These are phyloP conservation scores for Calephelis perditalis DNA, from an alignment of 2,888 invertebrate species.

Conservation along the genomic window DNA sequence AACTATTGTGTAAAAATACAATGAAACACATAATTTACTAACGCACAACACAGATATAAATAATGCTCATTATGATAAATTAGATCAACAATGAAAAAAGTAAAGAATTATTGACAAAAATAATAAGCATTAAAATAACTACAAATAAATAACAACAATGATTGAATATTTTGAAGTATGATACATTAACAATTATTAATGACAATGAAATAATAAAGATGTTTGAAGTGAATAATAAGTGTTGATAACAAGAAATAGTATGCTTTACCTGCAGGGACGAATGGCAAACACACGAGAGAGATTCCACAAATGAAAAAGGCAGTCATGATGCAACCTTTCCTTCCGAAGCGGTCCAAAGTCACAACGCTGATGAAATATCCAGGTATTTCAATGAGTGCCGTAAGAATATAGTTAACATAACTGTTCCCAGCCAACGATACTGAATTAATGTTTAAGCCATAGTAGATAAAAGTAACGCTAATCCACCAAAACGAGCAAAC, in stretches of 20 bases:
- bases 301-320: constrained; percentile 78
- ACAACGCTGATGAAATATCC: constrained; percentile 78
- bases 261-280: constrained; percentile 73
- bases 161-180: not conserved
- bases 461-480: constrained; percentile 87
- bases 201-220: not conserved
- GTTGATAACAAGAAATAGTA: not conserved
- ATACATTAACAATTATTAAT: not conserved
- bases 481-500: constrained; percentile 90
- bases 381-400: constrained; percentile 81
- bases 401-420: constrained; percentile 86
- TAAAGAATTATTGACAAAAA: not conserved
- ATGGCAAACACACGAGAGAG: constrained; percentile 76
- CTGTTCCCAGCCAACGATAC: constrained; percentile 85
- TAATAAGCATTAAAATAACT: not conserved
- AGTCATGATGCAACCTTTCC: constrained; percentile 76
- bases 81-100: not conserved
- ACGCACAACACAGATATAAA: no score
- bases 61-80: no score
- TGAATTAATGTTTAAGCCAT: constrained; percentile 87
- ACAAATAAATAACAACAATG: not conserved
- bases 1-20: no score
- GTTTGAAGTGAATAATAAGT: not conserved
- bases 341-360: constrained; percentile 77
- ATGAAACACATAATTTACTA: no score